Percentiles rank a stretch among this genome's conserved stretches.
phyloP scores from a whole-genome alignment of 2,888 invertebrate genomes.

The Xylota segnis region DNA sequence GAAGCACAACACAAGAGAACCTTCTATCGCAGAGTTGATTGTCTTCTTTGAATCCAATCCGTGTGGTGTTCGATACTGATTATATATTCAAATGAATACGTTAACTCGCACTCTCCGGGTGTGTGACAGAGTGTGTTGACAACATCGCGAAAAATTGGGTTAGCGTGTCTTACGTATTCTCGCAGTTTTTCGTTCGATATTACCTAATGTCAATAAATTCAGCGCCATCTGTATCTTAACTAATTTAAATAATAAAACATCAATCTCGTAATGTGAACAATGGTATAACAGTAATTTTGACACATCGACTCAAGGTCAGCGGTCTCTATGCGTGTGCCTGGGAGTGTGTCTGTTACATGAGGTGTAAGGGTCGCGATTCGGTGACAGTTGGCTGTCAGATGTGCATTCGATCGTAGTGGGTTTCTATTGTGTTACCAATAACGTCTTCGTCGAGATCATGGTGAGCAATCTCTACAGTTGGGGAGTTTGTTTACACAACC shows the following conservation, averaged over 20 bases:
- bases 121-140: slow-evolving; percentile 26
- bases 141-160: slow-evolving; percentile 62
- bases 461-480: slow-evolving; percentile 16
- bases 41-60: slow-evolving; percentile 27
- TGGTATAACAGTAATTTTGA: slow-evolving; percentile 46
- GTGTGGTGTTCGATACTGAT: slow-evolving; percentile 23
- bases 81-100: slow-evolving; percentile 65
- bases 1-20: slow-evolving; percentile 19
- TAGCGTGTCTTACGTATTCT: slow-evolving; percentile 67
- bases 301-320: slow-evolving; percentile 56
- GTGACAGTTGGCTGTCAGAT: slow-evolving; percentile 18
- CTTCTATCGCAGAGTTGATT: slow-evolving; percentile 33
- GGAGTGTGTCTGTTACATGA: slow-evolving; percentile 43
- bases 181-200: slow-evolving; percentile 16
- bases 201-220: slow-evolving; percentile 52
- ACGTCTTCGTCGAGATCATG: neutral
- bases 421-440: slow-evolving; percentile 32
- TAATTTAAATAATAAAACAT: slow-evolving; percentile 56
- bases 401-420: slow-evolving; percentile 24
- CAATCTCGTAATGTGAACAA: slow-evolving; percentile 37
- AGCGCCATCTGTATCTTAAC: slow-evolving; percentile 15
- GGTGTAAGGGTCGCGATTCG: slow-evolving; percentile 26
- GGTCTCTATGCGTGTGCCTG: neutral
- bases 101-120: neutral
- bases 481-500: slow-evolving; percentile 15